Conservation (phyloP, 2,888 invertebrate genomes). For the Trissonchulus sp. region DNA sequence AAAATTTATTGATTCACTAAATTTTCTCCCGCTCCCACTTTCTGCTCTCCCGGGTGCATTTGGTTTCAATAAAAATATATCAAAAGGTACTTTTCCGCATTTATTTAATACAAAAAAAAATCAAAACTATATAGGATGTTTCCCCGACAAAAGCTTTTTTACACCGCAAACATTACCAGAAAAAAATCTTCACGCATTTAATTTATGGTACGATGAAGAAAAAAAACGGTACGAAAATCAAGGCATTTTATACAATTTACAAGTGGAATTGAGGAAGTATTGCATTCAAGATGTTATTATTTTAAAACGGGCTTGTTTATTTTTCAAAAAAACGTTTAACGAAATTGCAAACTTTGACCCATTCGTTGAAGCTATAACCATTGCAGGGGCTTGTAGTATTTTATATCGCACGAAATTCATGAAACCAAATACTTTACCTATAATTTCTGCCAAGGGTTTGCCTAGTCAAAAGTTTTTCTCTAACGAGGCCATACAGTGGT, state of each 20-base stretch:
- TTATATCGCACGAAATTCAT: too few species aligned
- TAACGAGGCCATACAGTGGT: neutral
- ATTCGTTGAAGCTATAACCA: neutral
- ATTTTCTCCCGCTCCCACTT: too few species aligned
- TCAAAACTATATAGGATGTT: neutral
- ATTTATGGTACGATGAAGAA: neutral
- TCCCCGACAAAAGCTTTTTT: neutral
- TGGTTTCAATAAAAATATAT: neutral
- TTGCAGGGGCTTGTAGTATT: neutral
- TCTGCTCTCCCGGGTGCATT: neutral
- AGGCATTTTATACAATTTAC: neutral
- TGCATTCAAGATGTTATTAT: constrained; percentile 9
- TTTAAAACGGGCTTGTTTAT: neutral
- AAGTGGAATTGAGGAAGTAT: neutral
- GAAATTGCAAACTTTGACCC: too few species aligned
- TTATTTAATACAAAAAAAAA: too few species aligned
- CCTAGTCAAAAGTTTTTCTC: too few species aligned
- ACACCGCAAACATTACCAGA: neutral
- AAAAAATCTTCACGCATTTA: neutral
- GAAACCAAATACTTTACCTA: neutral
- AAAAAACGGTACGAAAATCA: too few species aligned
- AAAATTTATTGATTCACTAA: too few species aligned
- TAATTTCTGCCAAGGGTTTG: too few species aligned
- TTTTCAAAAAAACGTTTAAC: too few species aligned
- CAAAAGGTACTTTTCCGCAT: constrained; percentile 8